phyloP scores from a whole-genome alignment of 2,888 invertebrate species.

The Harpagoxenus sublaevis region DNA sequence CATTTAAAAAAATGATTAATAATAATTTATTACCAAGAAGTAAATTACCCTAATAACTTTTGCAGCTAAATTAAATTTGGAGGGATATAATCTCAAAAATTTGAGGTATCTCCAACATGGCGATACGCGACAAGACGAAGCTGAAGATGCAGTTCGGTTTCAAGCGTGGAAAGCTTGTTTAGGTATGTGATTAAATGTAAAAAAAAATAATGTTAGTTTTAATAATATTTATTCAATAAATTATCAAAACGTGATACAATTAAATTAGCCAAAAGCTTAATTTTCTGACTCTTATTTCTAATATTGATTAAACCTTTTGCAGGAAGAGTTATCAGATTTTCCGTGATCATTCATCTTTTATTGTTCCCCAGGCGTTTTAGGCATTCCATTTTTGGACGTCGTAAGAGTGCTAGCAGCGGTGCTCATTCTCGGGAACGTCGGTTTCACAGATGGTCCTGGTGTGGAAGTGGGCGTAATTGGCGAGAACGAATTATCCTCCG shows the following conservation, averaged over 20 bases:
- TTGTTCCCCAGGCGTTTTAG: slow-evolving; percentile 89
- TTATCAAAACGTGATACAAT: not conserved
- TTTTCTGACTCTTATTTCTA: not conserved
- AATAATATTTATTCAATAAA: not conserved
- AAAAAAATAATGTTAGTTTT: not conserved
- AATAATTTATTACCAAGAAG: not conserved
- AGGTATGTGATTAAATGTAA: slow-evolving; percentile 84
- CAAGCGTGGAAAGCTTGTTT: slow-evolving; percentile 97
- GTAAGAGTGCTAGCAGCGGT: slow-evolving; percentile 96
- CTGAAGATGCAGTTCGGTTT: slow-evolving; percentile 92
- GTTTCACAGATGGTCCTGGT: slow-evolving; percentile 93
- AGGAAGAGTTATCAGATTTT: not conserved
- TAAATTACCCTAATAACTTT: slow-evolving; percentile 33
- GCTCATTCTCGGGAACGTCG: slow-evolving; percentile 96
- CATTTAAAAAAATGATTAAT: not conserved
- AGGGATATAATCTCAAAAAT: slow-evolving; percentile 94
- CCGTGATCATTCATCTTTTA: not conserved
- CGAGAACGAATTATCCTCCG: slow-evolving; percentile 94
- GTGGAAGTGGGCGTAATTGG: slow-evolving; percentile 93
- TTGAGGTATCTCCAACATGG: slow-evolving; percentile 93
- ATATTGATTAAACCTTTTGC: not conserved
- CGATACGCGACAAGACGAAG: slow-evolving; percentile 91
- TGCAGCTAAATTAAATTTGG: slow-evolving; percentile 93
- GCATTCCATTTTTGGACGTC: slow-evolving; percentile 97
- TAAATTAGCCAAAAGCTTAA: not conserved